Evolutionary conservation across 1,140 invertebrate species (phyloP).

Genomic region (Diachasmimorpha longicaudata): DNA sequence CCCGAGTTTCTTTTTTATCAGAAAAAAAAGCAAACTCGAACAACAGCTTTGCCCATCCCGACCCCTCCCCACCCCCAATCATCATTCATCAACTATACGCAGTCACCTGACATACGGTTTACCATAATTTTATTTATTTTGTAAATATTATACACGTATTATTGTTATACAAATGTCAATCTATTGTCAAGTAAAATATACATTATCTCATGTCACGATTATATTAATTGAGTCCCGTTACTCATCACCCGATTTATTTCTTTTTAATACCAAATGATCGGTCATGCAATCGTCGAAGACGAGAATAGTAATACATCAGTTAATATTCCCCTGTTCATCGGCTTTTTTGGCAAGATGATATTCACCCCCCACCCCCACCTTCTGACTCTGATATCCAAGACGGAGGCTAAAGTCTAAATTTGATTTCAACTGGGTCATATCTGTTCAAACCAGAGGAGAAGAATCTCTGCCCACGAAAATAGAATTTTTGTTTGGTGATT

Average conservation of each 20-base stretch:
- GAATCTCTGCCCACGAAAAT: neutral
- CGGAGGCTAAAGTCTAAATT: neutral
- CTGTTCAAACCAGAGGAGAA: neutral
- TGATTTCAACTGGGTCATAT: neutral
- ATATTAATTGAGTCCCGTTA: neutral
- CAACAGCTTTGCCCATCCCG: neutral
- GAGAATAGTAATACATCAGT: neutral
- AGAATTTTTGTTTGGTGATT: neutral
- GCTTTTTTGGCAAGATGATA: slow-evolving; percentile 1
- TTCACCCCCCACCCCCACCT: neutral
- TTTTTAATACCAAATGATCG: neutral
- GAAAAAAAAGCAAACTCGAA: neutral
- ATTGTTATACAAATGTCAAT: slow-evolving; percentile 47
- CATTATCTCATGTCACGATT: slow-evolving; percentile 35
- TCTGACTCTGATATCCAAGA: neutral
- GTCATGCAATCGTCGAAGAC: neutral
- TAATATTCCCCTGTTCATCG: neutral
- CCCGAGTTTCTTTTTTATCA: neutral
- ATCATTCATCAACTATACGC: slow-evolving; percentile 32
- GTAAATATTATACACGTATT: slow-evolving; percentile 49
- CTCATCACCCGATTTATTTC: neutral
- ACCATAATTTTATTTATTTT: slow-evolving; percentile 48
- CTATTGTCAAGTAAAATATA: slow-evolving; percentile 40
- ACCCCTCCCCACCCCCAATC: too few species aligned
- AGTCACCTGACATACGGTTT: slow-evolving; percentile 33